A percentile compares a stretch with the other conserved stretches of the same genome.
These are phyloP conservation scores for Lithophane semibrunnea DNA, from an alignment of 2,888 invertebrate genomes.

Conservation along the genomic window DNA sequence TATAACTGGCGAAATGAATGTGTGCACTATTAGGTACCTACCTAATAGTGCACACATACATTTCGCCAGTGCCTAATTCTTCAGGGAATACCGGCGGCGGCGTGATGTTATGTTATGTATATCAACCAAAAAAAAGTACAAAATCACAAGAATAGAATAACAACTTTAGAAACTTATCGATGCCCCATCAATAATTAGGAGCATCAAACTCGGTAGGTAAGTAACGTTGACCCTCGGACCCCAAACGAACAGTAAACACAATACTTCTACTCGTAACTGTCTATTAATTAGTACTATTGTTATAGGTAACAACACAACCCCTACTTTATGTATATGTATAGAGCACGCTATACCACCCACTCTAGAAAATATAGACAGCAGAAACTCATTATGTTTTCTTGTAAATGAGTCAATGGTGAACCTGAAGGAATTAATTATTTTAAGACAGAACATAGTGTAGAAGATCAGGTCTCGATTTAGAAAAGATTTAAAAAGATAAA, in stretches of 20 bases:
- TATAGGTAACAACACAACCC: slow-evolving; percentile 69
- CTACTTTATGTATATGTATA: slow-evolving; percentile 65
- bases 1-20: too few relatives aligned
- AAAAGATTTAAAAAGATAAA: too few relatives aligned
- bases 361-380: background rate
- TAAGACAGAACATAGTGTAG: background rate
- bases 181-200: slow-evolving; percentile 53
- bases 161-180: slow-evolving; percentile 14
- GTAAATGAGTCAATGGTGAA: background rate
- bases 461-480: background rate
- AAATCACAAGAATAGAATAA: background rate
- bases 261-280: slow-evolving; percentile 72
- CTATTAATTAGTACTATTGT: slow-evolving; percentile 87
- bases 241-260: slow-evolving; percentile 75
- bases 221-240: slow-evolving; percentile 63
- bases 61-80: too few relatives aligned
- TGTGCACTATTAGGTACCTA: too few relatives aligned
- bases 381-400: background rate
- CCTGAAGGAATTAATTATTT: background rate
- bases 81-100: too few relatives aligned
- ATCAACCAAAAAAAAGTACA: too few relatives aligned
- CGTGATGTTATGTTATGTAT: too few relatives aligned
- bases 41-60: too few relatives aligned
- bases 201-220: slow-evolving; percentile 45
- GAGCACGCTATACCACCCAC: slow-evolving; percentile 71